A percentile compares a stretch with the other conserved stretches of the same genome.
These are phyloP conservation scores for Acrobasis repandana DNA, from an alignment of 2,888 invertebrate genomes.

Conservation along the genomic window DNA sequence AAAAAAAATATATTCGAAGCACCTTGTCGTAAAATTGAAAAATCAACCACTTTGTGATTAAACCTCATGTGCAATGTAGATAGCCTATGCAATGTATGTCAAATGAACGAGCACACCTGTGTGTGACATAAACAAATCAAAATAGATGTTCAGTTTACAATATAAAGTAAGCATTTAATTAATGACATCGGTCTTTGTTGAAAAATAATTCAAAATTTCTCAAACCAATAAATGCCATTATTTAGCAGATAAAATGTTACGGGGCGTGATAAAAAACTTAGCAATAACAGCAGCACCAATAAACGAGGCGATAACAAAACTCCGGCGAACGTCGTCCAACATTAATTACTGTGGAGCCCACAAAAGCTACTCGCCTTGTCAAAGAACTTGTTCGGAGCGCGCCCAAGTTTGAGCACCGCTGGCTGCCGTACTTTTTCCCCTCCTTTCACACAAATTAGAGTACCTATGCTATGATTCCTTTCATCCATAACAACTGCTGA, in stretches of 20 bases:
- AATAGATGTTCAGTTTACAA: too few relatives aligned
- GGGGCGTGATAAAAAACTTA: slow-evolving; percentile 42
- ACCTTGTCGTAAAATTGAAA: too few relatives aligned
- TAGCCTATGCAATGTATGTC: too few relatives aligned
- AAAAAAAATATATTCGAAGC: too few relatives aligned
- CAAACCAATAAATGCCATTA: slow-evolving; percentile 14
- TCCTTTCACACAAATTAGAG: slow-evolving; percentile 41
- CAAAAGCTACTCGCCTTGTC: slow-evolving; percentile 60
- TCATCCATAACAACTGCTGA: slow-evolving; percentile 45
- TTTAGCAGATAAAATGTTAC: slow-evolving; percentile 40
- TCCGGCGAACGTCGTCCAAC: slow-evolving; percentile 54
- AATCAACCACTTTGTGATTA: too few relatives aligned
- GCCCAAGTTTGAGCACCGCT: slow-evolving; percentile 39
- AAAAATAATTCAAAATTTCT: background rate
- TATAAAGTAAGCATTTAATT: too few relatives aligned
- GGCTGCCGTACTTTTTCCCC: slow-evolving; percentile 43
- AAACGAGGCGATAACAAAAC: slow-evolving; percentile 58
- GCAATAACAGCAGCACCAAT: slow-evolving; percentile 49
- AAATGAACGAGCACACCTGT: too few relatives aligned
- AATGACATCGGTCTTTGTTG: too few relatives aligned
- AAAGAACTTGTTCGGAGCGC: slow-evolving; percentile 52
- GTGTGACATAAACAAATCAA: too few relatives aligned
- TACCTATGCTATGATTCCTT: slow-evolving; percentile 56
- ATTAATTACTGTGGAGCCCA: slow-evolving; percentile 63
- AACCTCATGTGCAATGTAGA: too few relatives aligned